A percentile compares a stretch with the other conserved stretches of the same genome.
These are phyloP conservation scores for Propithecus coquereli DNA, from an alignment of 2,113 vertebrate genomes.

Conservation along the genomic window DNA sequence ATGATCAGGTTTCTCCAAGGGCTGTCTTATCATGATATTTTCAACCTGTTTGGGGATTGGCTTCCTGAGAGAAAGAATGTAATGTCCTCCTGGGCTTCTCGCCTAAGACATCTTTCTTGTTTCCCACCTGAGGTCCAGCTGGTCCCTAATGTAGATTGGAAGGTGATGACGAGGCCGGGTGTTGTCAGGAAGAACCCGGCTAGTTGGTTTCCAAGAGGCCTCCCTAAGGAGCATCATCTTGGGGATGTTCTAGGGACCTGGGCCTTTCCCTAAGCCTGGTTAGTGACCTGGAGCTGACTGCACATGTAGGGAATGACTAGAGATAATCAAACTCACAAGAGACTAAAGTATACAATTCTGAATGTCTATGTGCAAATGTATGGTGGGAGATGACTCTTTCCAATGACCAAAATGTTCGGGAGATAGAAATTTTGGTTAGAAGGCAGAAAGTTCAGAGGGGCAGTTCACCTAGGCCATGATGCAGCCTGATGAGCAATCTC, in stretches of 20 bases:
- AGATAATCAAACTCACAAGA: neutral
- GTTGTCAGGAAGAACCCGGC: neutral
- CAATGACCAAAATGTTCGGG: neutral
- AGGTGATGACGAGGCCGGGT: neutral
- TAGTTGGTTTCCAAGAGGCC: neutral
- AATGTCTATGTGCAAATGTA: neutral
- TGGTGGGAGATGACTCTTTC: neutral
- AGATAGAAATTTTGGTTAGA: neutral
- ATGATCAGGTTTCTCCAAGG: neutral
- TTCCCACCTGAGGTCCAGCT: neutral
- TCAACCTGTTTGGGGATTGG: neutral
- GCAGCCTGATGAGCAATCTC: neutral
- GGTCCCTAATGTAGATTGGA: neutral
- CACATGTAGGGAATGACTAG: neutral
- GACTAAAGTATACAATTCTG: neutral
- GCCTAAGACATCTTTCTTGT: neutral
- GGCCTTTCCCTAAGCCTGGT: neutral
- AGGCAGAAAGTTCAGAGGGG: neutral
- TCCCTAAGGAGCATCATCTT: neutral
- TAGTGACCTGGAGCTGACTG: neutral
- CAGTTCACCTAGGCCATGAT: neutral
- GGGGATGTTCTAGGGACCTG: neutral
- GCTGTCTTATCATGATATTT: neutral
- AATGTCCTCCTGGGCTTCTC: neutral
- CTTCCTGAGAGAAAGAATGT: neutral